Evolutionary conservation across 1,140 invertebrate species (phyloP).

Genomic region (Bombus soroeensis): DNA sequence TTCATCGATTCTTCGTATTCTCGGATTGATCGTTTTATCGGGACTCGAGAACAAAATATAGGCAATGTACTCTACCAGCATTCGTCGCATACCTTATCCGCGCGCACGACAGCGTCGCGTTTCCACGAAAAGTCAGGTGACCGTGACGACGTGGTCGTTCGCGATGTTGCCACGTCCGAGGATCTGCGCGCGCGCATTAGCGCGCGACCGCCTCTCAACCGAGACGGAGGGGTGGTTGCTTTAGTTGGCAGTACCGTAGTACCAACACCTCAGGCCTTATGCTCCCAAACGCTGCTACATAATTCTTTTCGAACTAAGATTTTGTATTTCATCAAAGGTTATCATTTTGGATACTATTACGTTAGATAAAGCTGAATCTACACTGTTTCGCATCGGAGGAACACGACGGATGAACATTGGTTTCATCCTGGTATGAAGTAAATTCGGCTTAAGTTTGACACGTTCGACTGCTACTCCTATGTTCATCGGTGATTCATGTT

Average conservation of each 20-base stretch:
- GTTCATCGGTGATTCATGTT: too few relatives aligned
- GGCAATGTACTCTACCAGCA: conserved; percentile 2
- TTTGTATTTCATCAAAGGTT: neutral
- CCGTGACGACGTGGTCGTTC: conserved; percentile 68
- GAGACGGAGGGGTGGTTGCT: conserved; percentile 11
- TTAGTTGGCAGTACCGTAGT: conserved; percentile 43
- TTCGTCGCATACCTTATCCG: conserved; percentile 47
- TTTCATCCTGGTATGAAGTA: too few relatives aligned
- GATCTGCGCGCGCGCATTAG: conserved; percentile 41
- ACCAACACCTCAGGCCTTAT: conserved; percentile 17
- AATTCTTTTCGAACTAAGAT: neutral
- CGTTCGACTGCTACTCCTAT: too few relatives aligned
- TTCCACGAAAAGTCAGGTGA: conserved; percentile 73
- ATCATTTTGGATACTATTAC: neutral
- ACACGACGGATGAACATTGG: too few relatives aligned
- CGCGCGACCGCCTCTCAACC: conserved; percentile 15
- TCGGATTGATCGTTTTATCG: neutral
- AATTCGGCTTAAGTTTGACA: too few relatives aligned
- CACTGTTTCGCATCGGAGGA: too few relatives aligned
- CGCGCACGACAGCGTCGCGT: conserved; percentile 47
- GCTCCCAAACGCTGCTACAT: neutral
- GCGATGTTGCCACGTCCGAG: conserved; percentile 63
- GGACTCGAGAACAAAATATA: neutral
- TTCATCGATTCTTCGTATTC: neutral
- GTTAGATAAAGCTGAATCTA: too few relatives aligned